These are phyloP conservation scores for Drosophila fulvimacula DNA, from an alignment of 2,888 invertebrate genomes.

Conservation along the genomic window DNA sequence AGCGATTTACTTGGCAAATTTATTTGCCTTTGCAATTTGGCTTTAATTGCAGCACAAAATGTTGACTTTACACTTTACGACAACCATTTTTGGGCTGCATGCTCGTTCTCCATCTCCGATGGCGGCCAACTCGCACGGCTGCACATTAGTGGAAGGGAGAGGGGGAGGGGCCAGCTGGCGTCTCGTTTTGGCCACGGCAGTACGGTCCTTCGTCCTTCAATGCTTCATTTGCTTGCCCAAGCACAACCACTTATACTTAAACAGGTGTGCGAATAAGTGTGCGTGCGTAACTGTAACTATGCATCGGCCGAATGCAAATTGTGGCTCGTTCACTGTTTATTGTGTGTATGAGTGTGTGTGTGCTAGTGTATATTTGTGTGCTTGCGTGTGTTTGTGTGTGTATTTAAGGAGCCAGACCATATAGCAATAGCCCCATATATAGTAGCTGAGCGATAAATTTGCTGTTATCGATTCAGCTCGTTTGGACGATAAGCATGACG, in stretches of 20 bases:
- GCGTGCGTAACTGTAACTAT: slow-evolving; percentile 62
- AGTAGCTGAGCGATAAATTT: slow-evolving; percentile 65
- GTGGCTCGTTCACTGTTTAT: slow-evolving; percentile 36
- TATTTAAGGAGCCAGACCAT: slow-evolving; percentile 38
- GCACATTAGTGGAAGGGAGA: slow-evolving; percentile 29
- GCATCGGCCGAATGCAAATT: slow-evolving; percentile 68
- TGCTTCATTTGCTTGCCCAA: slow-evolving; percentile 59
- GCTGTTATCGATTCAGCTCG: slow-evolving; percentile 60
- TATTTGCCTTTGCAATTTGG: slow-evolving; percentile 66
- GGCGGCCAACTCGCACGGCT: slow-evolving; percentile 31
- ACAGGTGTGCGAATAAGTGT: slow-evolving; percentile 32
- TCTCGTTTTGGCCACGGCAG: slow-evolving; percentile 5
- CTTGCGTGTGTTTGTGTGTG: slow-evolving; percentile 14
- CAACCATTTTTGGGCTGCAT: slow-evolving; percentile 51
- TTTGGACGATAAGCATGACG: slow-evolving; percentile 10
- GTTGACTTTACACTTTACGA: slow-evolving; percentile 73
- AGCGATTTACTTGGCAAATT: slow-evolving; percentile 65
- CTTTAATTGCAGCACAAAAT: slow-evolving; percentile 76
- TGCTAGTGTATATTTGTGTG: slow-evolving; percentile 7
- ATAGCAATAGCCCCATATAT: slow-evolving; percentile 27
- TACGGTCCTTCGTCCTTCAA: slow-evolving; percentile 31
- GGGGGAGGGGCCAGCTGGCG: slow-evolving; percentile 16
- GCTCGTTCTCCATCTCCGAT: neutral
- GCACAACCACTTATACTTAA: slow-evolving; percentile 57
- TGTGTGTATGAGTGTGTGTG: slow-evolving; percentile 11